Evolutionary conservation across 2,888 invertebrate genomes (phyloP).

Genomic region (Peribatodes rhomboidaria): DNA sequence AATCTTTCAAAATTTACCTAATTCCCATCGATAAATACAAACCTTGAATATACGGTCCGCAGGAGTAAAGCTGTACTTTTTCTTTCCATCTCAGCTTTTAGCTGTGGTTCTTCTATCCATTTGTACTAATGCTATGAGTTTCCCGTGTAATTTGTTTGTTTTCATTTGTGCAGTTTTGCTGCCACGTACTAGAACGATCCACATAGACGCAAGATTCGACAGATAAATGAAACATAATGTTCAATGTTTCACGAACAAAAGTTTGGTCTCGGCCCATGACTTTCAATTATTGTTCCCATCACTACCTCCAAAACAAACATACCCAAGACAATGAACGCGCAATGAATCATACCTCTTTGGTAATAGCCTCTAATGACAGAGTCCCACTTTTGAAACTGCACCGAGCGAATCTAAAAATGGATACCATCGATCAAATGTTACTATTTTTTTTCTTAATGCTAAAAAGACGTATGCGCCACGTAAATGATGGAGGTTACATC

Average conservation of each 20-base stretch:
- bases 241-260: background rate
- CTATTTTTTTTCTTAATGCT: conserved; percentile 14
- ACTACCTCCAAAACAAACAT: conserved; percentile 50
- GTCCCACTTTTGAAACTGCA: conserved; percentile 68
- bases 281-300: conserved; percentile 33
- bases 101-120: too few species aligned
- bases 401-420: conserved; percentile 60
- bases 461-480: conserved; percentile 17
- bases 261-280: conserved; percentile 10
- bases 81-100: too few species aligned
- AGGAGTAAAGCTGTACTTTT: too few species aligned
- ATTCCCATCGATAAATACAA: too few species aligned
- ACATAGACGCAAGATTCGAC: too few species aligned
- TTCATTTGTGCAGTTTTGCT: too few species aligned
- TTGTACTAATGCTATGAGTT: too few species aligned
- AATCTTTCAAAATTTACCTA: too few species aligned
- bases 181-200: too few species aligned
- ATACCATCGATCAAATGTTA: conserved; percentile 66
- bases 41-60: too few species aligned
- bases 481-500: conserved; percentile 6
- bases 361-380: conserved; percentile 69
- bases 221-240: too few species aligned
- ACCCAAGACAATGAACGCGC: conserved; percentile 67
- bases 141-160: too few species aligned
- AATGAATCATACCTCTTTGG: conserved; percentile 75